Evolutionary conservation across 1,140 invertebrate genomes (phyloP), one percentile per base, ranked within the genome.

Genomic region (Geopemphigus sp.): DNA sequence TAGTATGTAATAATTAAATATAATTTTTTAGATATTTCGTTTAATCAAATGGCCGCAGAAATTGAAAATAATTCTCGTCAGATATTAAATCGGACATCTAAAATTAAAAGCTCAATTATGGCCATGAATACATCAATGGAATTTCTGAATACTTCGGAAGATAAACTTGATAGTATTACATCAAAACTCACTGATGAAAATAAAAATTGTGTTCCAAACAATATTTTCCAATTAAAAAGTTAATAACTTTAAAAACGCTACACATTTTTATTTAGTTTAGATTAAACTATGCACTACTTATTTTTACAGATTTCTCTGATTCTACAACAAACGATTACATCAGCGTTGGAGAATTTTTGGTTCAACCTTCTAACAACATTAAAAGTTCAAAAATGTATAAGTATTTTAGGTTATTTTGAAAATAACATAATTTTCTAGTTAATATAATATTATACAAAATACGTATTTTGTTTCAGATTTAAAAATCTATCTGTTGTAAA

Each of bases 11-110:
- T 57, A 73, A 29, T 73, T 22, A 73, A 32, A 73, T 32, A 32
- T 32, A 53, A 56, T 54, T 39, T 74, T 57, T 59, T 22, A 73
- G 70, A 1, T 6, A 39, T 22, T 76, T 39, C n/a, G 26, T 59
- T 59, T 22, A 12, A 59, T 19, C 72, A 76, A 15, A 39, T 76
- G 6, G 11, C 72, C 2, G n/a, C 5, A 59, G 72, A 76, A 24
- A 57, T 76, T 24, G 72, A 76, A 45, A 76, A 76, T 15, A 29
- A n/a, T 56, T n/a, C 29, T 59, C 39, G 10, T 26, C 54, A 39
- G 29, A 12, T 59, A 24, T 17, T 76, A 59, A 45, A 76, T 4
- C 5, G n/a, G 22, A 1, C 57, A 4, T 0, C 1, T 39, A 74
- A 56, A 57, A 57, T 74, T 47, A 74, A 74, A 57, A 74, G 57